Evolutionary conservation across 92 coral and sea anemone genomes (phyloP), one percentile per base, ranked within the genome.

Genomic region (Bergia puertoricense): DNA sequence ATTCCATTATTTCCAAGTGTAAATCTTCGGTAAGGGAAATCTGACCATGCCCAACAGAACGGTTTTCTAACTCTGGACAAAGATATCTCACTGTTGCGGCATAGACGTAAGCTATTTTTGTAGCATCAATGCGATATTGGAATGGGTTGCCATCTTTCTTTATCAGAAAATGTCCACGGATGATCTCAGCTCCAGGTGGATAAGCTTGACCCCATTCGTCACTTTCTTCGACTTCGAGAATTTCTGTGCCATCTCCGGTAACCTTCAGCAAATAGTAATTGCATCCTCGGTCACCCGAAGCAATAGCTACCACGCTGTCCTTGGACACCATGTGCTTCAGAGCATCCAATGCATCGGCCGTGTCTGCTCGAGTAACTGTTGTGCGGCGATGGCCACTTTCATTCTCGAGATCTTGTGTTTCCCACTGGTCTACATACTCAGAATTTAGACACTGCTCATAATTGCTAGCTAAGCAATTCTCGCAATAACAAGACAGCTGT

Each of bases 191-290:
- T 8, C 88, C 88, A 38, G 66, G 43, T 14, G 80, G 67, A 85
- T 62, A 85, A 43, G 57, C 48, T 65, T 42, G 36, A 22, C 79
- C 66, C 88, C 88, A 85, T 9, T 68, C 66, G 57, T 85, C 88
- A 38, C 69, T 67, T 6, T 48, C 36, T 30, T 78, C 43, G 23
- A 40, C 51, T 23, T 73, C 44, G 6, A 85, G 73, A 36, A 62
- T 11, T 78, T 85, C 88, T 8, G 79, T 42, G 9, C 88, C 88
- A 69, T 85, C 75, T 67, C 88, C 79, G 10, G 88, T 85, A 1
- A 71, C 74, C 69, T 85, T 85, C 5, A 85, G 67, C n/a, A 85
- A 51, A 65, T 85, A 85, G n/a, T 85, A 72, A 7, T 85, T 59
- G 56, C 50, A 62, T 22, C 88, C 88, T 6, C 62, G 88, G 68